Evolutionary conservation across 2,113 vertebrate species (phyloP).

Genomic region (Argyrosomus japonicus): DNA sequence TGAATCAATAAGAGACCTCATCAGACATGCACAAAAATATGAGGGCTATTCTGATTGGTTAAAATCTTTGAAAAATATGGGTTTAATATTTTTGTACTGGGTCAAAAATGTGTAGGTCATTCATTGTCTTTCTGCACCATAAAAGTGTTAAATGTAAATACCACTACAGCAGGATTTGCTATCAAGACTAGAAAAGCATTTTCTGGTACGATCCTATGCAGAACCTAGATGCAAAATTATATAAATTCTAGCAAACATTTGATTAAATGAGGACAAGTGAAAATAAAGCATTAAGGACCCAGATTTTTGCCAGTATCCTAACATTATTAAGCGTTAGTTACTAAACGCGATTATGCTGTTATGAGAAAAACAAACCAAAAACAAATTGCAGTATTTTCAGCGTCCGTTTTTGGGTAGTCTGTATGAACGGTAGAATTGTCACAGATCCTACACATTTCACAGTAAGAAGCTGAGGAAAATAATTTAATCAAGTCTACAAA

Average conservation of each 20-base stretch:
- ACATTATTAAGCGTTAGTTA: background rate
- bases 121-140: background rate
- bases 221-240: background rate
- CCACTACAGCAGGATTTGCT: background rate
- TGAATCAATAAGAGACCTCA: background rate
- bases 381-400: background rate
- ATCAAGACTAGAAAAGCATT: background rate
- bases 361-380: background rate
- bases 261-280: background rate
- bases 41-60: background rate
- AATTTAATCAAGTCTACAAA: constrained; percentile 57
- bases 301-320: background rate
- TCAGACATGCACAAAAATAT: background rate
- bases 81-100: background rate
- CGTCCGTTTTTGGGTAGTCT: background rate
- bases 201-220: background rate
- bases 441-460: constrained; percentile 33
- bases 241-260: background rate
- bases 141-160: background rate
- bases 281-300: too few species aligned
- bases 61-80: background rate
- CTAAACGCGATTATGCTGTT: background rate
- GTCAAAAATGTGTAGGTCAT: background rate
- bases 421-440: constrained; percentile 2
- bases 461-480: constrained; percentile 26